Evolutionary conservation across 2,888 invertebrate species (phyloP).

Genomic region (Yponomeuta evonymella): DNA sequence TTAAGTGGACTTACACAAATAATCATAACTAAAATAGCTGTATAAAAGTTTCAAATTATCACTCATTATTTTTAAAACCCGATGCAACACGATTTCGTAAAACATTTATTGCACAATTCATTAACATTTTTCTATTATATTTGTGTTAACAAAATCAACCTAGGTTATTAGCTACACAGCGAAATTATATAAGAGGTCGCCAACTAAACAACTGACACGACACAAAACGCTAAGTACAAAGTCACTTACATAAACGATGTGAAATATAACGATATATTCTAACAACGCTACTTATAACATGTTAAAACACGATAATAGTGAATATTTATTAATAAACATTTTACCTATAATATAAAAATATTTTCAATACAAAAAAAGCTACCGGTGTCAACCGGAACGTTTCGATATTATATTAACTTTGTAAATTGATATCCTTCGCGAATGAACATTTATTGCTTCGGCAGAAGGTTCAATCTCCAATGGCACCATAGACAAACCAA

Average conservation of each 20-base stretch:
- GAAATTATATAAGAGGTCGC: background rate
- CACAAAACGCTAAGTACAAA: background rate
- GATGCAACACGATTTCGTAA: constrained; percentile 11
- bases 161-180: background rate
- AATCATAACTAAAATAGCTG: constrained; percentile 10
- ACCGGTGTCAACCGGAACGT: background rate
- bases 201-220: background rate
- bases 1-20: constrained; percentile 13
- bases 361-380: background rate
- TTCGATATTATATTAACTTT: too few relatives aligned
- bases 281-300: background rate
- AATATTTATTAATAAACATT: background rate
- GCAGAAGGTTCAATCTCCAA: constrained; percentile 7
- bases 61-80: background rate
- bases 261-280: background rate
- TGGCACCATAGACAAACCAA: constrained; percentile 19
- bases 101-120: constrained; percentile 18
- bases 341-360: background rate
- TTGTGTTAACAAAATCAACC: background rate
- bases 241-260: background rate
- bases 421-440: too few relatives aligned
- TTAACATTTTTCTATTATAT: background rate
- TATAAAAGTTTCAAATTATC: constrained; percentile 7
- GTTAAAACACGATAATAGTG: background rate
- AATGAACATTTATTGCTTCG: background rate